phyloP scores from a whole-genome alignment of 1,140 invertebrate genomes.

The Drosophila cardini region DNA sequence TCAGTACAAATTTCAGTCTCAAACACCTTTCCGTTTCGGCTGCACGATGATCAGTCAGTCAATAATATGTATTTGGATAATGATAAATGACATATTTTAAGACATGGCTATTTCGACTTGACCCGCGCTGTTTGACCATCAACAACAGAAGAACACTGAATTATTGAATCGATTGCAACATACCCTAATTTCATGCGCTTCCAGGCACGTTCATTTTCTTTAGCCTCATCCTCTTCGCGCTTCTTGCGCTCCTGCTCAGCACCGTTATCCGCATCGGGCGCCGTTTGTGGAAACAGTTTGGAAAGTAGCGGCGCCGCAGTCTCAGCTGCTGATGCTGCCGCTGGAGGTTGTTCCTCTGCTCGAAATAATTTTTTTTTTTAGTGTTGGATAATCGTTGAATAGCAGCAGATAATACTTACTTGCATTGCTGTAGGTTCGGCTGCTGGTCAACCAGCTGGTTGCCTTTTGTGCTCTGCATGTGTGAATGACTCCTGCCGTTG shows the following conservation, averaged over 20 bases:
- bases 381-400: slow-evolving; percentile 17
- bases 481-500: slow-evolving; percentile 8
- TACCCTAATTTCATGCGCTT: slow-evolving; percentile 87
- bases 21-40: no score
- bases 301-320: slow-evolving; percentile 54
- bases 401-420: slow-evolving; percentile 39
- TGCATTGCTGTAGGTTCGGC: slow-evolving; percentile 35
- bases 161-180: not conserved
- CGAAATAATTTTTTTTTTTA: not conserved
- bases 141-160: no score
- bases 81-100: no score
- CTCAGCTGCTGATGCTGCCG: not conserved
- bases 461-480: not conserved
- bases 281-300: slow-evolving; percentile 83
- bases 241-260: slow-evolving; percentile 72
- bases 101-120: no score
- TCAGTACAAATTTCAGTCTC: no score
- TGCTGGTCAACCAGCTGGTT: slow-evolving; percentile 15
- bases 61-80: no score
- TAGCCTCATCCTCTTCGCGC: slow-evolving; percentile 78
- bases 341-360: slow-evolving; percentile 25
- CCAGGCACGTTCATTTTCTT: slow-evolving; percentile 87
- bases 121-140: no score
- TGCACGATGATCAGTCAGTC: no score
- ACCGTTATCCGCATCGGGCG: slow-evolving; percentile 59